Conservation (phyloP, 2,113 vertebrate species). For the Euleptes europaea region DNA sequence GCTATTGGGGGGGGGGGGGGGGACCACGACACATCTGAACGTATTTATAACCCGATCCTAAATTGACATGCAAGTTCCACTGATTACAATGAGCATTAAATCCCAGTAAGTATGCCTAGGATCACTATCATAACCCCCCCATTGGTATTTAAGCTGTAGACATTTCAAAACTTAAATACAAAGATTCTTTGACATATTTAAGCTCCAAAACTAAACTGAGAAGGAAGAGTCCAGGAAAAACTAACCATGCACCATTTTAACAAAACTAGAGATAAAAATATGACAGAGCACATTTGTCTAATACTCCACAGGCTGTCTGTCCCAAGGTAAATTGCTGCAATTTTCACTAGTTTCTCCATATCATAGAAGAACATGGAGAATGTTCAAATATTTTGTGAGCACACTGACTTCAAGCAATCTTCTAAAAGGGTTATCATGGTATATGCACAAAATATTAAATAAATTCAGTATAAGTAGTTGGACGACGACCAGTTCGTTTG, state of each 20-base stretch:
- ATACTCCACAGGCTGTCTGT: not conserved
- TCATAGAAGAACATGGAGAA: not conserved
- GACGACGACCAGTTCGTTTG: conserved; percentile 55
- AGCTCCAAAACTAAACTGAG: not conserved
- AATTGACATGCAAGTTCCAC: not conserved
- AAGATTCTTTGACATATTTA: not conserved
- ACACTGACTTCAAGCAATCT: conserved; percentile 31
- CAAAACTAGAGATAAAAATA: not conserved
- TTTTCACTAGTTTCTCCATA: conserved; percentile 5
- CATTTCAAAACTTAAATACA: not conserved
- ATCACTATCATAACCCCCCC: not conserved
- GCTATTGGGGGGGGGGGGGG: not conserved
- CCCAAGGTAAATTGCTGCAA: not conserved
- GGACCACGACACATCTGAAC: not conserved
- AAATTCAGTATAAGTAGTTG: conserved; percentile 42
- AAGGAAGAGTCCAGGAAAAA: conserved; percentile 5
- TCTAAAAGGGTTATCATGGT: not conserved
- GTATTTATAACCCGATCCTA: conserved; percentile 19
- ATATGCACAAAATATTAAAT: conserved; percentile 39
- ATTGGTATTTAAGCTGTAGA: not conserved
- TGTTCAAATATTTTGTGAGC: not conserved
- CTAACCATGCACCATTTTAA: not conserved
- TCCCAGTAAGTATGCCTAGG: not conserved
- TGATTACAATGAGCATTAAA: not conserved
- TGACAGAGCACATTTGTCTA: conserved; percentile 40